Evolutionary conservation across 1,140 invertebrate genomes (phyloP), one percentile per base, ranked within the genome.

Genomic region (Drosophila nigrodunni): DNA sequence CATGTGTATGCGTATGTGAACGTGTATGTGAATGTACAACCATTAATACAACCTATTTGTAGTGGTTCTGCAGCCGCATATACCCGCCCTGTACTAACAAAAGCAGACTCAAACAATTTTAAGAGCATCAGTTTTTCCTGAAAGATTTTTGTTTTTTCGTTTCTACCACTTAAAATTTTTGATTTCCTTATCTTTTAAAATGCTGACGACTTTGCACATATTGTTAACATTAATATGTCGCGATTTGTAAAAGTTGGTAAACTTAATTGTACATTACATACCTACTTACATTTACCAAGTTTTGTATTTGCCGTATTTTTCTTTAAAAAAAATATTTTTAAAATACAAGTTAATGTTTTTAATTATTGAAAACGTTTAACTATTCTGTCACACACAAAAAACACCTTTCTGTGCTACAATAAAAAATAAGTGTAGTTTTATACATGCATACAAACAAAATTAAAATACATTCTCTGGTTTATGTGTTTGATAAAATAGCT

Each of bases 261-360:
- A 77, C 58, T 49, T 78, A 62, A 79, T 79, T 87, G 79, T 86
- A 86, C 76, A 70, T 78, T 88, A 70, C 50, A 62, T 55, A 74
- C 18, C 75, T 88, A 70, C 39, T 69, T 55, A 74, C n/a, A 49
- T 57, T 73, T 88, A 77, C 54, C 49, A 66, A 67, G 82, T 81
- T 69, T 80, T 83, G 80, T 83, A 88, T 77, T 81, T 88, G 65
- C 62, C 57, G 85, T 88, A 88, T 88, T 88, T 88, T 88, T 78
- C 71, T 88, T 89, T 88, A 88, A 89, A 88, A 88, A 88, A 88
- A 89, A 88, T 88, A 82, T 77, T 87, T 66, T 76, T 69, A 39
- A 76, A 75, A 78, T 86, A 83, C 77, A 85, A 35, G 7, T 83
- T 11, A 70, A 85, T 34, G 43, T 66, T 65, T 74, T 15, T 30